phyloP scores from a whole-genome alignment of 2,113 vertebrate genomes.

The Cacatua alba region DNA sequence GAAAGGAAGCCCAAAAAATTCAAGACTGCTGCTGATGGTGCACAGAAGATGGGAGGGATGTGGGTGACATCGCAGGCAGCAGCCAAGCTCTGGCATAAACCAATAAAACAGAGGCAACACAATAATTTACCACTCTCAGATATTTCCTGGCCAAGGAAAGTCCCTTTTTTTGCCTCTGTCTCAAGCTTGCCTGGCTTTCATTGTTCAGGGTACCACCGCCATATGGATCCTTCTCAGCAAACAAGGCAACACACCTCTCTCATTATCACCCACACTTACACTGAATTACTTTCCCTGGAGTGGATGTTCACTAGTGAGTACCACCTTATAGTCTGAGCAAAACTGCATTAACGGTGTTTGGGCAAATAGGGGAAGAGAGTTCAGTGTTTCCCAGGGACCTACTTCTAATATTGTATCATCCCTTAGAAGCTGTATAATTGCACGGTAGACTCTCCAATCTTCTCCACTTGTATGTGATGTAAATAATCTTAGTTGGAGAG shows the following conservation, averaged over 20 bases:
- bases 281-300: not conserved
- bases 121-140: rapidly evolving
- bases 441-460: not conserved
- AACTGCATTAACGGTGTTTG: not conserved
- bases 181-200: not conserved
- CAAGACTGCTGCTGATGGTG: not conserved
- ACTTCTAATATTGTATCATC: not conserved
- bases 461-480: not conserved
- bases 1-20: not conserved
- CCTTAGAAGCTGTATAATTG: not conserved
- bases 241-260: not conserved
- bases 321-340: not conserved
- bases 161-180: not conserved
- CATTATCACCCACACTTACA: not conserved
- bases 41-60: not conserved
- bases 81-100: not conserved
- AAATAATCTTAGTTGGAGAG: not conserved
- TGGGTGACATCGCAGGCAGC: not conserved
- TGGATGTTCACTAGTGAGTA: not conserved
- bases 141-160: not conserved
- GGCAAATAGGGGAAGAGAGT: not conserved
- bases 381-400: not conserved
- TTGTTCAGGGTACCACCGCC: not conserved
- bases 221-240: not conserved
- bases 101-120: not conserved